Base-by-base conservation (phyloP, 2,113 vertebrate genomes). In the Indicator indicator region DNA sequence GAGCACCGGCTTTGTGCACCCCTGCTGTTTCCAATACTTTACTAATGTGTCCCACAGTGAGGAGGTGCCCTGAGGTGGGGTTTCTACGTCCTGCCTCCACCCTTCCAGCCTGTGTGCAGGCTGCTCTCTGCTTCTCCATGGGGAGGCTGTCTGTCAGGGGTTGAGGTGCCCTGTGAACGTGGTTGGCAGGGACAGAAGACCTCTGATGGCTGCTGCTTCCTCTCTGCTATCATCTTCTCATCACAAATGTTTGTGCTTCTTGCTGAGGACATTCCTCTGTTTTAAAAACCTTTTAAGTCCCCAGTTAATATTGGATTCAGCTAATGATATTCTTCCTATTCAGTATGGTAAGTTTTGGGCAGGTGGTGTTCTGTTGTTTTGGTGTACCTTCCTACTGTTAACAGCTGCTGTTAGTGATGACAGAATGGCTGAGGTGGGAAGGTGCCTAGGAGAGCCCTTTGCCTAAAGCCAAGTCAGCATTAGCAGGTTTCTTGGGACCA, bases 81-180 rank as follows among this genome's bases (percentile, higher is more conserved):
- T 50, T 33, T 20, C 19, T 63, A 27, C 1, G 6, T 38, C 42
- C 42, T 59, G 73, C 24, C 56, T 3, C 24, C 0, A 3, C 44
- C 36, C 74, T 33, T 16, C 44, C 44, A 52, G 15, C 46, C 20
- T 36, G 58, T 16, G 42, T 75, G 56, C 72, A 0, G 27, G 46
- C 60, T 64, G 60, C 20, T 54, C 21, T 42, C 1, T 5, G 74
- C 6, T 3, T 59, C 60, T 48, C 36, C 21, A 2, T 4, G 33
- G 28, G 60, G 36, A 26, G 48, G 11, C 33, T 24, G 33, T 2
- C 17, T 12, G 44, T 27, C 11, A 38, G 44, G 27, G 21, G 15
- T 32, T 5, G 4, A 19, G 42, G 33, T 78, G 46, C 21, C 46
- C 60, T 1, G 4, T 0, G 2, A 28, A n/a, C 3, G 4, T 6